A percentile compares a stretch with the other conserved stretches of the same genome.
Conservation (phyloP, 2,888 invertebrate genomes). For the Oasisia sp. region DNA sequence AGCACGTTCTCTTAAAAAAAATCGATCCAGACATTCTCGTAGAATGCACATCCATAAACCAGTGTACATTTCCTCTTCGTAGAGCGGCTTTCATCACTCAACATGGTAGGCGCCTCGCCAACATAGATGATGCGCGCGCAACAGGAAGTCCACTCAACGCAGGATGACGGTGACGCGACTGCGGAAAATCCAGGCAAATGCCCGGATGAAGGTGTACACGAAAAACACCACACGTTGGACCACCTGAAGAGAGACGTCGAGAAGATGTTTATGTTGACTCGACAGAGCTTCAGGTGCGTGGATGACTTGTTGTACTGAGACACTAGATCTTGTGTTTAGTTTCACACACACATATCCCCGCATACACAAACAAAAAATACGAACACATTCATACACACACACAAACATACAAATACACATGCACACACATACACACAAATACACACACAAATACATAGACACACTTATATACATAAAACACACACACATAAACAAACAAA, state of each 20-base stretch:
- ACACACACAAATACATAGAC: too few relatives aligned
- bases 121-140: conserved; percentile 3
- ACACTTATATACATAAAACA: too few relatives aligned
- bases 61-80: background rate
- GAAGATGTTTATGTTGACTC: background rate
- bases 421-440: too few relatives aligned
- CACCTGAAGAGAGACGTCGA: background rate
- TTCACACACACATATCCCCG: background rate
- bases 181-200: background rate
- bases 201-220: background rate
- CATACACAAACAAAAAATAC: too few relatives aligned
- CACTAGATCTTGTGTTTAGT: background rate
- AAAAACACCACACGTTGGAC: background rate
- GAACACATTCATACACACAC: too few relatives aligned
- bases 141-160: background rate
- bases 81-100: background rate
- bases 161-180: background rate
- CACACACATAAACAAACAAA: too few relatives aligned
- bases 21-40: too few relatives aligned
- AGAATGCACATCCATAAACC: background rate
- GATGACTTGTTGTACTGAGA: background rate
- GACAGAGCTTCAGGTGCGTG: background rate
- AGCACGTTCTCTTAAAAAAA: too few relatives aligned
- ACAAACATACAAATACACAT: too few relatives aligned
- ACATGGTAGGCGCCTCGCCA: background rate